These are phyloP conservation scores for Aplodontia rufa DNA, from an alignment of 2,113 vertebrate species.

Conservation along the genomic window DNA sequence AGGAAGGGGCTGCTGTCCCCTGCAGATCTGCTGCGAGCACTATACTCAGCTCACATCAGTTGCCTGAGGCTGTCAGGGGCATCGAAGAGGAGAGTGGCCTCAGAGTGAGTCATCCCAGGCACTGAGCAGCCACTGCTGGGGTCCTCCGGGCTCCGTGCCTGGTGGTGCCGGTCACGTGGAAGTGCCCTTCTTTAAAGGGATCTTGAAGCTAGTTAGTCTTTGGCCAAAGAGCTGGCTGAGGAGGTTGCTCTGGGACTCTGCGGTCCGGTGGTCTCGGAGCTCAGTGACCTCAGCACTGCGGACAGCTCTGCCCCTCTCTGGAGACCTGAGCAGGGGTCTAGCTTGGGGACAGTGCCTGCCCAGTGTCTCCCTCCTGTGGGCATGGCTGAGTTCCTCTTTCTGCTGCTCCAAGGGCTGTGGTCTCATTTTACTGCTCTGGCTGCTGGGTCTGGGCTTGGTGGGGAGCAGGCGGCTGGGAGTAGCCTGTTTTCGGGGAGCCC, in stretches of 20 bases:
- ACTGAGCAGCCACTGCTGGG: conserved; percentile 80
- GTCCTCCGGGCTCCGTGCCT: background rate
- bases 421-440: conserved; percentile 85
- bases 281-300: conserved; percentile 85
- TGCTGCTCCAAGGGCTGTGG: conserved; percentile 87
- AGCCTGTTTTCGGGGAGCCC: conserved; percentile 89
- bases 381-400: conserved; percentile 84
- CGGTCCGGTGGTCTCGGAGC: conserved; percentile 90
- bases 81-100: conserved; percentile 89
- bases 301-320: conserved; percentile 85
- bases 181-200: conserved; percentile 96
- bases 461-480: conserved; percentile 87
- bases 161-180: conserved; percentile 90
- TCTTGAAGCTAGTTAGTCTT: conserved; percentile 98
- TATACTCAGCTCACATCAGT: conserved; percentile 86
- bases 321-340: conserved; percentile 86
- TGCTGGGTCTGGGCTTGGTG: conserved; percentile 83
- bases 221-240: conserved; percentile 98
- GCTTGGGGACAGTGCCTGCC: conserved; percentile 86
- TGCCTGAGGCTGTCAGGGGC: conserved; percentile 86
- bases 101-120: conserved; percentile 89
- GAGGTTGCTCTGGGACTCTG: conserved; percentile 96
- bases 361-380: conserved; percentile 87
- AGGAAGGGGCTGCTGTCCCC: conserved; percentile 84
- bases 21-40: conserved; percentile 84